phyloP scores from a whole-genome alignment of 1,140 invertebrate genomes.

The Zaprionus davidi region DNA sequence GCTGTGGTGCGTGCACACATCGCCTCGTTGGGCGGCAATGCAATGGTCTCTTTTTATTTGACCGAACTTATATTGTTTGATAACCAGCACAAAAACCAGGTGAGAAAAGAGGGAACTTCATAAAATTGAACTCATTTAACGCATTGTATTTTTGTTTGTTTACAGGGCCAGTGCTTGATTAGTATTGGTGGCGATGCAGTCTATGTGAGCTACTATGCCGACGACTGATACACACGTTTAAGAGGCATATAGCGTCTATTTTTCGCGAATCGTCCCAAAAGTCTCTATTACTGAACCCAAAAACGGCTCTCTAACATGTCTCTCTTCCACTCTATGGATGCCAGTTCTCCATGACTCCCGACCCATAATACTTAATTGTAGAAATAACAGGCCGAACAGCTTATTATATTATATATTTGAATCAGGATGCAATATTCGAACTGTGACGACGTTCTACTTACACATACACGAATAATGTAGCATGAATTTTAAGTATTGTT shows the following conservation, averaged over 20 bases:
- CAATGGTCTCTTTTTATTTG: conserved; percentile 96
- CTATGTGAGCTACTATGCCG: conserved; percentile 85
- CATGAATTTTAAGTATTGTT: conserved; percentile 62
- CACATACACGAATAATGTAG: conserved; percentile 28
- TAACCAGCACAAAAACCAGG: conserved; percentile 98
- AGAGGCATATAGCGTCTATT: conserved; percentile 79
- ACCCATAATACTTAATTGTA: conserved; percentile 20
- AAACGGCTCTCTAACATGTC: conserved; percentile 16
- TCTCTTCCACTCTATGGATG: conserved; percentile 10
- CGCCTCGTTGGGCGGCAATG: conserved; percentile 96
- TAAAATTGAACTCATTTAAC: neutral
- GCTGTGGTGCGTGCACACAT: conserved; percentile 97
- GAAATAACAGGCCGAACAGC: conserved; percentile 20
- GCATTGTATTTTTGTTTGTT: conserved; percentile 32
- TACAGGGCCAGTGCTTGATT: conserved; percentile 95
- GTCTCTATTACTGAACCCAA: conserved; percentile 60
- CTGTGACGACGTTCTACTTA: conserved; percentile 63
- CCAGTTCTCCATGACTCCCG: conserved; percentile 40
- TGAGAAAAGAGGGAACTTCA: conserved; percentile 76
- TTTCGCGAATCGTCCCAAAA: conserved; percentile 78
- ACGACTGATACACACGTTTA: conserved; percentile 79
- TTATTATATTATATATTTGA: conserved; percentile 39
- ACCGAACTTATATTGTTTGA: conserved; percentile 95
- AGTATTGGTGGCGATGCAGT: conserved; percentile 98
- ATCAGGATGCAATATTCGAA: conserved; percentile 70